A percentile compares a stretch with the other conserved stretches of the same genome.
Conservation (phyloP, 2,113 vertebrate genomes). For the Gallinago jamesoni region DNA sequence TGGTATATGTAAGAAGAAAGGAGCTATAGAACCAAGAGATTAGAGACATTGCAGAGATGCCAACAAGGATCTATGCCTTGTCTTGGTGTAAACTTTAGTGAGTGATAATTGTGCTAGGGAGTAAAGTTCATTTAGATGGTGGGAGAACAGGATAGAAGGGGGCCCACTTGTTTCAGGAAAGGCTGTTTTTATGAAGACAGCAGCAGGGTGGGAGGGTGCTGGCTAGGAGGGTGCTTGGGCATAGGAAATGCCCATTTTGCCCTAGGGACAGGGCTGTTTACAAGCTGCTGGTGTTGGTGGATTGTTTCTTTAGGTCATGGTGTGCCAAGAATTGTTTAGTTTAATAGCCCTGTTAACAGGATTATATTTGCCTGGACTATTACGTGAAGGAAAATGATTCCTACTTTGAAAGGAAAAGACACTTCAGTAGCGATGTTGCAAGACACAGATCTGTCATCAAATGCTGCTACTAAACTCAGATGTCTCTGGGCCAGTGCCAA, state of each 20-base stretch:
- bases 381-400: conserved; percentile 61
- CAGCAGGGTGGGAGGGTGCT: neutral
- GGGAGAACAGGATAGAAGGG: neutral
- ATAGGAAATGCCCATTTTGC: conserved; percentile 41
- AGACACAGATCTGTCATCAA: conserved; percentile 63
- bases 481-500: neutral
- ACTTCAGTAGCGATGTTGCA: conserved; percentile 63
- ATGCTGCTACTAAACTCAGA: conserved; percentile 54
- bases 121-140: neutral
- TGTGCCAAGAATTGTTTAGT: conserved; percentile 63
- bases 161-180: neutral
- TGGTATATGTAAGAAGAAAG: neutral
- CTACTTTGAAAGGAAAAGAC: conserved; percentile 61
- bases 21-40: neutral
- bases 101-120: neutral
- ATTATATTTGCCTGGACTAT: conserved; percentile 60
- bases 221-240: neutral
- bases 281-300: conserved; percentile 16
- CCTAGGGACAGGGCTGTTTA: conserved; percentile 14
- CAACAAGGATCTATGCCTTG: neutral
- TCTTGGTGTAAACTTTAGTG: neutral
- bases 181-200: neutral
- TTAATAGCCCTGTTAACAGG: conserved; percentile 63
- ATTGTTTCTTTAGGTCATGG: conserved; percentile 52
- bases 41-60: neutral